These are phyloP conservation scores for Steatocranus sp. DNA, from an alignment of 2,797 vertebrate species.

Conservation along the genomic window DNA sequence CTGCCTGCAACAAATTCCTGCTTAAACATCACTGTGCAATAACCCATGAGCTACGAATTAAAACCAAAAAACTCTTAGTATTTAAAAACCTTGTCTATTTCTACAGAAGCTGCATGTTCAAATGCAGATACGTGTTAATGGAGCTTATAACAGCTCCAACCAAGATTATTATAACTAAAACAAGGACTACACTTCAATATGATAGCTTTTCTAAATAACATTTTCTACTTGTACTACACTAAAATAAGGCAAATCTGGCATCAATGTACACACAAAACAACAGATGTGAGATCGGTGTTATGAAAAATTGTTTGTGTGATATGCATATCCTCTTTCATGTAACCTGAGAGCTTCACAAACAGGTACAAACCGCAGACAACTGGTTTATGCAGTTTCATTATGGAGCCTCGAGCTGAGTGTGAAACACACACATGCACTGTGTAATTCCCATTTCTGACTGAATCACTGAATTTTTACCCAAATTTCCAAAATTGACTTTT, in stretches of 20 bases:
- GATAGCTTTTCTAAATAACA: neutral
- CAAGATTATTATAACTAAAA: neutral
- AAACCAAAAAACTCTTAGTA: fast-evolving
- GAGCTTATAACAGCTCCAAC: neutral
- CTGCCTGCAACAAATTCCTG: neutral
- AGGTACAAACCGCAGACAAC: neutral
- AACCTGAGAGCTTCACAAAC: neutral
- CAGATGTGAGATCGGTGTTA: neutral
- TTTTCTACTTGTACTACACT: neutral
- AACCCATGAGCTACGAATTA: fast-evolving
- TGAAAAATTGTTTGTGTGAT: neutral
- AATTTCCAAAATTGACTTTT: neutral
- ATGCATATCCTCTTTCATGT: neutral
- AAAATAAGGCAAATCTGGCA: fast-evolving
- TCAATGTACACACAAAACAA: neutral
- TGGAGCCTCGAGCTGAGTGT: neutral
- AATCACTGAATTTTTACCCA: neutral
- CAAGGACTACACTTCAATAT: neutral
- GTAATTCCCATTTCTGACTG: neutral
- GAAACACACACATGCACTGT: fast-evolving
- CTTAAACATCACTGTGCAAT: neutral
- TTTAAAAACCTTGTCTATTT: fast-evolving
- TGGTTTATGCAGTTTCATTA: neutral
- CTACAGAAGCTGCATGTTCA: fast-evolving
- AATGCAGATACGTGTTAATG: fast-evolving